These are phyloP conservation scores for Nerophis ophidion DNA, from an alignment of 2,113 vertebrate species.

Conservation along the genomic window DNA sequence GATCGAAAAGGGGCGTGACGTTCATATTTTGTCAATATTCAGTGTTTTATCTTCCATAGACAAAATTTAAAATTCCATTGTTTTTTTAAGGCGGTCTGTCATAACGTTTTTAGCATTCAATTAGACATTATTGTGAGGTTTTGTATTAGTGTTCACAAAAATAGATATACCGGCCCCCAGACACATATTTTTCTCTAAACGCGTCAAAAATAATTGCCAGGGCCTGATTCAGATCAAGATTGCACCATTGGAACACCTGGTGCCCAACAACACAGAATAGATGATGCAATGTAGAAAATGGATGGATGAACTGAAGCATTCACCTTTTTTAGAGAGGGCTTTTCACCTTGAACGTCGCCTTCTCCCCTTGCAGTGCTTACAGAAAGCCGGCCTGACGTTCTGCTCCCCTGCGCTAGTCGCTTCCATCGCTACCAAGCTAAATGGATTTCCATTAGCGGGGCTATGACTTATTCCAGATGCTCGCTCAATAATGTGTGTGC, in stretches of 20 bases:
- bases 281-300: not conserved
- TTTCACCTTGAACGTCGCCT: conserved; percentile 37
- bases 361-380: conserved; percentile 39
- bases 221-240: too few relatives aligned
- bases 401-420: conserved; percentile 55
- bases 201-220: too few relatives aligned
- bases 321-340: conserved; percentile 11
- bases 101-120: too few relatives aligned
- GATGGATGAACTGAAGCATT: not conserved
- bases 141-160: too few relatives aligned
- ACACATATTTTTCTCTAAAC: too few relatives aligned
- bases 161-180: too few relatives aligned
- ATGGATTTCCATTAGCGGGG: conserved; percentile 68
- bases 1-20: too few relatives aligned
- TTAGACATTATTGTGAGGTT: too few relatives aligned
- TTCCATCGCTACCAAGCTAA: conserved; percentile 49
- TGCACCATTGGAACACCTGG: not conserved
- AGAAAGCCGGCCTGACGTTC: conserved; percentile 43
- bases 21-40: too few relatives aligned
- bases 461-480: conserved; percentile 67
- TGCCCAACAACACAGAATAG: not conserved
- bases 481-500: conserved; percentile 62
- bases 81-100: too few relatives aligned
- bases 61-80: too few relatives aligned
- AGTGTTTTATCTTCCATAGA: too few relatives aligned